These are phyloP conservation scores for Gymnocypris eckloni DNA, from an alignment of 2,797 vertebrate genomes.

Conservation along the genomic window DNA sequence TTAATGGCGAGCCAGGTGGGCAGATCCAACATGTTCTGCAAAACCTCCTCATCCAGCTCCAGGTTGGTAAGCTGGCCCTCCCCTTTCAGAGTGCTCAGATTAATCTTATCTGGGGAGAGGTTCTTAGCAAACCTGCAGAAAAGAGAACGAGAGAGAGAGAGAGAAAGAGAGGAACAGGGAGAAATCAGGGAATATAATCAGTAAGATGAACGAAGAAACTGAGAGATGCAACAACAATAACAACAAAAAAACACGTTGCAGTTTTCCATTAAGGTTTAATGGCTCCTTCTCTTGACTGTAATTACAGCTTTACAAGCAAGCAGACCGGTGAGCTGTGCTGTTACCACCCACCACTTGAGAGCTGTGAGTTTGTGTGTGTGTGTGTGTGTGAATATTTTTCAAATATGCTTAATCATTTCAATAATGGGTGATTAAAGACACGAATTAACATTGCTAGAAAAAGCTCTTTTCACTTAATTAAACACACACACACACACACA, in stretches of 20 bases:
- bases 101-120: slow-evolving; percentile 98
- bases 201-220: background rate
- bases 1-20: slow-evolving; percentile 99
- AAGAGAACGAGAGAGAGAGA: background rate
- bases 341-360: slow-evolving; percentile 10
- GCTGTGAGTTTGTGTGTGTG: background rate
- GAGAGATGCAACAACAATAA: background rate
- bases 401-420: background rate
- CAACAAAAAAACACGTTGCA: background rate
- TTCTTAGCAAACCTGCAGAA: slow-evolving; percentile 80
- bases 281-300: slow-evolving; percentile 5
- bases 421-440: background rate
- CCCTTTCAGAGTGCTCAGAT: slow-evolving; percentile 94
- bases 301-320: slow-evolving; percentile 20
- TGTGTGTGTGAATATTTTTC: background rate
- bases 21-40: slow-evolving; percentile 97
- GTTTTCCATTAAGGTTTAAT: slow-evolving; percentile 15
- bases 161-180: slow-evolving; percentile 2
- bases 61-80: slow-evolving; percentile 96
- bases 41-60: slow-evolving; percentile 96
- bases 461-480: background rate
- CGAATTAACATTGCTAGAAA: background rate
- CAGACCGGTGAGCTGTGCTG: background rate
- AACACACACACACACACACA: background rate
- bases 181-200: background rate